Evolutionary conservation across 2,797 vertebrate species (phyloP), one percentile per base, ranked within the genome.

Genomic region (Pseudochirops corinnae): DNA sequence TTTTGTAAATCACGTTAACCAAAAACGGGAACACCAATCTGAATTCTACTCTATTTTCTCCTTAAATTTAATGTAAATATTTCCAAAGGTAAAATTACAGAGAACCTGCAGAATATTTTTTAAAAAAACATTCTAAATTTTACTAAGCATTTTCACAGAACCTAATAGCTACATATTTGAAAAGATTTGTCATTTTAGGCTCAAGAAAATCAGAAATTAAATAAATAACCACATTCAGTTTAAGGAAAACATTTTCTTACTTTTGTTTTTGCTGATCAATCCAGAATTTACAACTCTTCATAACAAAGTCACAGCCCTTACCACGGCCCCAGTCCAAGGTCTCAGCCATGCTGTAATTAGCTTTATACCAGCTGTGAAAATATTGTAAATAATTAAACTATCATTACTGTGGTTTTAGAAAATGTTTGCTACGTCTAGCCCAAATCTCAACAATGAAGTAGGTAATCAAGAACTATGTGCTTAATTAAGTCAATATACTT

Each of bases 271-370:
- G 99, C 62, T 98, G 98, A 95, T 99, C 99, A 93, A 99, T 99
- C 99, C 99, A 99, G 98, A 99, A 99, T 98, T 99, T 99, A 98
- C 99, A 99, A 98, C 99, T 99, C 99, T 99, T 99, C 99, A 99
- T 99, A 94, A 99, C 99, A 90, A 99, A 99, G 98, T 99, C 99
- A 95, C 99, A 99, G 97, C 99, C 99, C 98, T 99, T 99, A 95
- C 99, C 99, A 16, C 98, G 99, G 55, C 99, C 99, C 99, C 99
- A 99, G 93, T 99, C 99, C 97, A 99, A 98, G 96, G 99, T 99
- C 98, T 99, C 99, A 6, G 99, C 99, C 99, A 99, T 99, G 98
- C 99, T 99, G 98, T 99, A 99, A 98, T 99, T 99, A 53, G 99
- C 99, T 91, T 99, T 98, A 98, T 99, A 99, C 99, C 99, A 99